A percentile compares a stretch with the other conserved stretches of the same genome.
Conservation (phyloP, 2,113 vertebrate genomes). For the Oreotragus oreotragus region DNA sequence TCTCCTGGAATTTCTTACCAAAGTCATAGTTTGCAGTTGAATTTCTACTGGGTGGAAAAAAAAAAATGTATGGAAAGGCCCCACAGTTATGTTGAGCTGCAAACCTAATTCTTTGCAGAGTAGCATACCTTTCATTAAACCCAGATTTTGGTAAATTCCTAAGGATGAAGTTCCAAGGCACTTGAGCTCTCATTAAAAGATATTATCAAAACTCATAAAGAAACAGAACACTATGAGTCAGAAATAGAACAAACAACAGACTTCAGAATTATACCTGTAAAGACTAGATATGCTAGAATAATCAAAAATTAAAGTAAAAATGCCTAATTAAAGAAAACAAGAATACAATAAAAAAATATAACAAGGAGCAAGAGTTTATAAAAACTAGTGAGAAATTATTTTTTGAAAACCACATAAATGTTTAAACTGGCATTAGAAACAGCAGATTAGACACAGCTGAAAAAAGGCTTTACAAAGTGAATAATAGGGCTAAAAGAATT, state of each 20-base stretch:
- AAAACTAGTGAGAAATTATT: not conserved
- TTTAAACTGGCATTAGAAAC: not conserved
- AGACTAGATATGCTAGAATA: not conserved
- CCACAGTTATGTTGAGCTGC: not conserved
- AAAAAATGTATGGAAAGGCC: not conserved
- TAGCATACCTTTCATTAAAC: constrained; percentile 17
- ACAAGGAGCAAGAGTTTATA: not conserved
- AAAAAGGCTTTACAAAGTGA: not conserved
- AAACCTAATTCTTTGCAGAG: not conserved
- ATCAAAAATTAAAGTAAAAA: not conserved
- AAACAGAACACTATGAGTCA: not conserved
- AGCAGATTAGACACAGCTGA: not conserved
- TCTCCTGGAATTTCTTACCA: not conserved
- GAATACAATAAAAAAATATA: not conserved
- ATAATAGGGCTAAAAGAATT: not conserved
- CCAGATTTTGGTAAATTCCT: not conserved
- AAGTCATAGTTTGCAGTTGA: not conserved
- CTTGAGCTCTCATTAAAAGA: not conserved
- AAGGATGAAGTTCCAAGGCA: not conserved
- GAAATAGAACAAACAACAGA: not conserved
- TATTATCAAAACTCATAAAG: not conserved
- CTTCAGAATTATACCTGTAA: not conserved
- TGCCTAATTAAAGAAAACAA: not conserved
- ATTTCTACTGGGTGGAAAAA: not conserved
- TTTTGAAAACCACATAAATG: not conserved